Percentiles rank a stretch among this genome's conserved stretches.
Conservation (phyloP, 2,113 vertebrate species). For the Peromyscus californicus region DNA sequence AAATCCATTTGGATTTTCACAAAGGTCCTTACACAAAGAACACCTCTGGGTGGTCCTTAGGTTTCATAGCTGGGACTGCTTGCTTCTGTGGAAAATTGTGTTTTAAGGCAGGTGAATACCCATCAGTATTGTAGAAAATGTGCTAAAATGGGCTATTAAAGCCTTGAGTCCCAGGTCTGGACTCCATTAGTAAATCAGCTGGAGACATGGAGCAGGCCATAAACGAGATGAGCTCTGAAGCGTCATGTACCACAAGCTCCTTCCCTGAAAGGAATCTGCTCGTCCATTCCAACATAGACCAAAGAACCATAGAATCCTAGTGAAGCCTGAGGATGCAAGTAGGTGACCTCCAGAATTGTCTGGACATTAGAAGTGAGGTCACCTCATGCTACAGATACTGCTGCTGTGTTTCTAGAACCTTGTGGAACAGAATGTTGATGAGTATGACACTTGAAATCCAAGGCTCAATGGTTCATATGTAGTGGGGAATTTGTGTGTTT, state of each 20-base stretch:
- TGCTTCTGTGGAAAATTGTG: not conserved
- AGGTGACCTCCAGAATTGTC: not conserved
- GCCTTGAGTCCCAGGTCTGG: not conserved
- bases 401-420: not conserved
- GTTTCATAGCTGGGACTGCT: not conserved
- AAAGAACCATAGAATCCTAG: not conserved
- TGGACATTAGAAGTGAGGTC: not conserved
- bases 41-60: not conserved
- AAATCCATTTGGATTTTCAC: constrained; percentile 16
- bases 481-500: constrained; percentile 40
- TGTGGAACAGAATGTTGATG: not conserved
- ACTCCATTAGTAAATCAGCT: not conserved
- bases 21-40: not conserved
- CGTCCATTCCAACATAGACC: not conserved
- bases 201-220: not conserved
- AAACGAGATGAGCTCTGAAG: not conserved
- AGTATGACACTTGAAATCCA: not conserved
- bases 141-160: not conserved
- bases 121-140: not conserved
- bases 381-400: not conserved
- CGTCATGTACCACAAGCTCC: not conserved
- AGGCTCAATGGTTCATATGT: not conserved
- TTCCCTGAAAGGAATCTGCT: not conserved
- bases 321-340: not conserved
- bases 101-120: constrained; percentile 6